phyloP scores from a whole-genome alignment of 2,113 vertebrate species.

The Catharus fuscescens region DNA sequence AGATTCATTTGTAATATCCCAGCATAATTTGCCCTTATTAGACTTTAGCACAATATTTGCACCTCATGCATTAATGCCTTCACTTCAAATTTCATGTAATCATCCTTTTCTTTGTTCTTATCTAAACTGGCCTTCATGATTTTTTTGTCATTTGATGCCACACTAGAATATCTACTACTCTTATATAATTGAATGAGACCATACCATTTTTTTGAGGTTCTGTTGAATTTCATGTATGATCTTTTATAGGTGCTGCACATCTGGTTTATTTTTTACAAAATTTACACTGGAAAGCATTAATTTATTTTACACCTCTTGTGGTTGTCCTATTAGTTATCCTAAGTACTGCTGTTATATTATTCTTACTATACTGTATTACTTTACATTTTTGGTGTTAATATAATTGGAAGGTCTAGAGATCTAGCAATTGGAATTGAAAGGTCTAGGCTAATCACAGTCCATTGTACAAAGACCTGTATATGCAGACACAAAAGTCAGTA shows the following conservation, averaged over 20 bases:
- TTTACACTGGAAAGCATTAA: not conserved
- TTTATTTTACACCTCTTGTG: not conserved
- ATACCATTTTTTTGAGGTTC: not conserved
- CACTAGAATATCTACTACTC: not conserved
- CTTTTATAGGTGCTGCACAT: not conserved
- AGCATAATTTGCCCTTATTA: not conserved
- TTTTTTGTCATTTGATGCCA: not conserved
- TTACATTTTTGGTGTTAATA: not conserved
- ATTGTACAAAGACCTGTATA: not conserved
- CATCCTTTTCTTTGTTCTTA: not conserved
- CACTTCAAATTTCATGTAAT: not conserved
- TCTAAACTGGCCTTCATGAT: not conserved
- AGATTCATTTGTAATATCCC: not conserved
- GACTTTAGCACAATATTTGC: not conserved
- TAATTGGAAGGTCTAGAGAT: not conserved
- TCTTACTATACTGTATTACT: not conserved
- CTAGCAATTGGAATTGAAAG: not conserved
- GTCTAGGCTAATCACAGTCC: not conserved
- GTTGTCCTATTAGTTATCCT: not conserved
- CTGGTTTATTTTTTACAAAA: not conserved
- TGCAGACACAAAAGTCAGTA: not conserved
- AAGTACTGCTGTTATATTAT: not conserved
- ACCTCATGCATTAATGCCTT: not conserved
- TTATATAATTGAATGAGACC: not conserved
- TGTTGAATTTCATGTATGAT: not conserved